Evolutionary conservation across 2,888 invertebrate species (phyloP).

Genomic region (Acanthosepion pharaonis): DNA sequence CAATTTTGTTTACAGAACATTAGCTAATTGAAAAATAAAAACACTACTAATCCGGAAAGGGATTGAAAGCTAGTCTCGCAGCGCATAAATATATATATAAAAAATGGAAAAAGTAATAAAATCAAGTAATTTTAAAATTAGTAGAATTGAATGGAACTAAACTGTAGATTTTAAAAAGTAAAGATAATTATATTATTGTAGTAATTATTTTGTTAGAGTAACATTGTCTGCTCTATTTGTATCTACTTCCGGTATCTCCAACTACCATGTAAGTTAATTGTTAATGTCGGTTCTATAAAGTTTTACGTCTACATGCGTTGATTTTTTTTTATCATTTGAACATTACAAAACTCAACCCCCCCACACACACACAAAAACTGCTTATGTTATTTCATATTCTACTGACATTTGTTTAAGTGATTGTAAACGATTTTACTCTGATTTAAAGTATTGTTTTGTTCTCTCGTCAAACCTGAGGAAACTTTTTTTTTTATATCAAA

Average conservation of each 20-base stretch:
- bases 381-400: too few species aligned
- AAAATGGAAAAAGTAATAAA: not conserved
- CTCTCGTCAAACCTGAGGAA: too few species aligned
- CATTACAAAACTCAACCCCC: too few species aligned
- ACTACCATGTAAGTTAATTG: not conserved
- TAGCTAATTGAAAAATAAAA: not conserved
- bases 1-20: too few species aligned
- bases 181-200: not conserved
- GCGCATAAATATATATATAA: not conserved
- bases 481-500: too few species aligned
- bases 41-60: not conserved
- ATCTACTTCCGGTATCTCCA: not conserved
- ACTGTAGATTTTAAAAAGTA: not conserved
- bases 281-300: not conserved
- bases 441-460: too few species aligned
- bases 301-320: too few species aligned
- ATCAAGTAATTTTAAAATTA: not conserved
- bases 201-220: not conserved
- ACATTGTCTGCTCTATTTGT: not conserved
- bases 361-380: too few species aligned
- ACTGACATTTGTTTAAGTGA: too few species aligned
- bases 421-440: too few species aligned
- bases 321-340: too few species aligned
- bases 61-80: not conserved
- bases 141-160: not conserved